These are phyloP conservation scores for Callimico goeldii DNA, from an alignment of 2,797 vertebrate genomes.

Conservation along the genomic window DNA sequence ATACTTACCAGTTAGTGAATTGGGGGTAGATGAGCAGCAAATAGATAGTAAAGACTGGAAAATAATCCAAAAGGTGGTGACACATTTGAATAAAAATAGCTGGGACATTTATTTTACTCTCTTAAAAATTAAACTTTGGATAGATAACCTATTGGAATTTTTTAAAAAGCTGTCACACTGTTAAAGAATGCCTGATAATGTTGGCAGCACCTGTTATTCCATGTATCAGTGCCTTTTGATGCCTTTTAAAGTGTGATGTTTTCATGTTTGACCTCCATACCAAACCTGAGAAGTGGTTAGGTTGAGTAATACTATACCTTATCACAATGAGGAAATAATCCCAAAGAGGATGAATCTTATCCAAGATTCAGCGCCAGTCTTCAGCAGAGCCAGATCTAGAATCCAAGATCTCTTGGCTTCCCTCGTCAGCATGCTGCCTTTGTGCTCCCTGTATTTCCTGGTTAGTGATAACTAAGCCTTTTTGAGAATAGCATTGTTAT, in stretches of 20 bases:
- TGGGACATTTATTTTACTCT: background rate
- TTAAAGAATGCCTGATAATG: background rate
- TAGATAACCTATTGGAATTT: background rate
- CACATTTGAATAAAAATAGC: background rate
- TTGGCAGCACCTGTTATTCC: too few species aligned
- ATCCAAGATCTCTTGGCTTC: slow-evolving; percentile 5
- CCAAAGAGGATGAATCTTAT: background rate
- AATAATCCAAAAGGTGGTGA: background rate
- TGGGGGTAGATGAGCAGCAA: background rate
- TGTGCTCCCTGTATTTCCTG: slow-evolving; percentile 25
- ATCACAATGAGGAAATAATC: slow-evolving; percentile 29
- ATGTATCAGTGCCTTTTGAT: background rate
- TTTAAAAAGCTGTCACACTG: background rate
- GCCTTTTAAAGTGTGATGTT: background rate
- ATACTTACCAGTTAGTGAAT: background rate
- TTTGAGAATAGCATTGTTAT: slow-evolving; percentile 18
- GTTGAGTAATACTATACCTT: background rate
- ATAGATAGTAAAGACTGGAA: background rate
- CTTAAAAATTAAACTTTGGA: background rate
- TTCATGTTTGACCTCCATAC: background rate
- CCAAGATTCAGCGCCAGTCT: background rate
- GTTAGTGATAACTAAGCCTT: slow-evolving; percentile 36
- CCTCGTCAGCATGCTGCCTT: background rate
- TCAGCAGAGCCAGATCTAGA: background rate
- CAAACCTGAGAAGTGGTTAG: background rate